A percentile compares a stretch with the other conserved stretches of the same genome.
Conservation (phyloP, 64 coral and sea anemone genomes). For the Actinia tenebrosa region DNA sequence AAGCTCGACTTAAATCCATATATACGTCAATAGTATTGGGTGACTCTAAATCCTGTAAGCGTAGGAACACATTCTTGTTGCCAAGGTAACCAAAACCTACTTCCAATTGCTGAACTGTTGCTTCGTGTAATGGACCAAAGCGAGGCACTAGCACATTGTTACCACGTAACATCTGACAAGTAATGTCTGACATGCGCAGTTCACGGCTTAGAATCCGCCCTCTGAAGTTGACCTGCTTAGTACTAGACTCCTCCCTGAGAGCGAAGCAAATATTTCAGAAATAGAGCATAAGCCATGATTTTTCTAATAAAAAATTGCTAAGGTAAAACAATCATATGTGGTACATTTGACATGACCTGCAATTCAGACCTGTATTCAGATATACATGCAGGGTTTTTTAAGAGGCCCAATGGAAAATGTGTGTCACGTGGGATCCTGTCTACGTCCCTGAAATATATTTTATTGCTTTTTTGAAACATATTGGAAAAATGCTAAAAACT, state of each 20-base stretch:
- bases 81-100: slow-evolving; percentile 47
- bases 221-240: slow-evolving; percentile 53
- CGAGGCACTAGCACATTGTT: slow-evolving; percentile 55
- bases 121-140: slow-evolving; percentile 46
- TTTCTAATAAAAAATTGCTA: no score
- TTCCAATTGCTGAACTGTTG: slow-evolving; percentile 48
- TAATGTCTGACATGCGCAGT: slow-evolving; percentile 49
- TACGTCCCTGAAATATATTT: no score
- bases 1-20: slow-evolving; percentile 59
- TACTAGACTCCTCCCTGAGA: not conserved
- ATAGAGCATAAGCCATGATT: not conserved
- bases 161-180: slow-evolving; percentile 38
- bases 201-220: slow-evolving; percentile 55
- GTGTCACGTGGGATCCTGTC: no score
- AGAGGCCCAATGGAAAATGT: no score
- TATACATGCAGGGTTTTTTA: no score
- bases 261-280: not conserved
- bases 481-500: no score
- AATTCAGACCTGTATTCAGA: no score
- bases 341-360: no score
- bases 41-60: slow-evolving; percentile 55
- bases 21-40: slow-evolving; percentile 73
- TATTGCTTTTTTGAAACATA: no score
- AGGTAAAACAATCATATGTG: no score
- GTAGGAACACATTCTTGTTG: slow-evolving; percentile 52